Evolutionary conservation across 2,797 vertebrate genomes (phyloP).

Genomic region (Eidolon dupreanum): DNA sequence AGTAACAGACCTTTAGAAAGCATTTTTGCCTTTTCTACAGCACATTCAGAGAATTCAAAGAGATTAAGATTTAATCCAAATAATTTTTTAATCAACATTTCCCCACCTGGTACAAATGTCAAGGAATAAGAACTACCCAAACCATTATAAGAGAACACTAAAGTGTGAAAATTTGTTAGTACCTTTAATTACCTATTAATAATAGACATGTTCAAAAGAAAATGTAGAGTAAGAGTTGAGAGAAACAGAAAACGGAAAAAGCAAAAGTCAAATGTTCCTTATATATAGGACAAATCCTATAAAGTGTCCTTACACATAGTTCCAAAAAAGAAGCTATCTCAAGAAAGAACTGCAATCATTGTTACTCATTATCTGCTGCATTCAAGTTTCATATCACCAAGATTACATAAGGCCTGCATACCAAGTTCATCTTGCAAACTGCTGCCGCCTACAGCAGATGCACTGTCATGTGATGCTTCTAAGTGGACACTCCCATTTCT

Average conservation of each 20-base stretch:
- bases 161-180: neutral
- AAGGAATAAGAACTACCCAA: rapidly evolving
- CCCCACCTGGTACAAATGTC: neutral
- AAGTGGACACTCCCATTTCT: slow-evolving; percentile 98
- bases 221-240: neutral
- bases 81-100: slow-evolving; percentile 31
- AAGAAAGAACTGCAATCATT: slow-evolving; percentile 63
- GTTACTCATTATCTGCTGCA: slow-evolving; percentile 78
- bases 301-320: neutral
- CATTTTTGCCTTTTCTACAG: neutral
- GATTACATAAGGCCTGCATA: slow-evolving; percentile 91
- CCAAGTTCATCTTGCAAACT: slow-evolving; percentile 98
- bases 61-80: slow-evolving; percentile 23
- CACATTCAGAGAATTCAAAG: slow-evolving; percentile 14
- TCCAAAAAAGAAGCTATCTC: slow-evolving; percentile 74
- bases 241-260: slow-evolving; percentile 41
- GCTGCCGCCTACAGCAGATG: slow-evolving; percentile 94
- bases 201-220: neutral
- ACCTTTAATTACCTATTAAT: neutral
- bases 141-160: slow-evolving; percentile 39
- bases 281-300: neutral
- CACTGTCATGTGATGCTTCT: slow-evolving; percentile 97
- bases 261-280: slow-evolving; percentile 7
- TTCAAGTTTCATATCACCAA: slow-evolving; percentile 84
- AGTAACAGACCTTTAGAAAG: neutral